phyloP scores from a whole-genome alignment of 2,113 vertebrate species.

The Orientallactaga bullata region DNA sequence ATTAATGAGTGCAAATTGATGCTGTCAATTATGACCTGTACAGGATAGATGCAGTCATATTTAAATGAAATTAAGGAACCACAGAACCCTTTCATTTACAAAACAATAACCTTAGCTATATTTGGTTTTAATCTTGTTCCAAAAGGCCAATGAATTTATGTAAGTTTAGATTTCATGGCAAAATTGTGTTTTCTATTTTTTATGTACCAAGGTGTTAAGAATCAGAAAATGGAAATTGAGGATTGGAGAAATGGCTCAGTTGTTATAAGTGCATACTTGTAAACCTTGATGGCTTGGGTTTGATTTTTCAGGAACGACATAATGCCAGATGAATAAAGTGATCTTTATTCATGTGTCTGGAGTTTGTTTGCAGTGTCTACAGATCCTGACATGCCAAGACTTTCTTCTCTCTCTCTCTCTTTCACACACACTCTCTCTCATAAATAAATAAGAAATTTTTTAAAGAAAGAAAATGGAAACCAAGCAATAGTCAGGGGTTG shows the following conservation, averaged over 20 bases:
- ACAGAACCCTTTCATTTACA: not conserved
- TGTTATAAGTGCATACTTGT: too few relatives aligned
- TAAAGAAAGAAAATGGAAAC: not conserved
- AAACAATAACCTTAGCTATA: not conserved
- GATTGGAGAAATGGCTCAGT: too few relatives aligned
- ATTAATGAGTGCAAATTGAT: not conserved
- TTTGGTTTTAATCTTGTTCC: not conserved
- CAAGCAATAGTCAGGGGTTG: too few relatives aligned
- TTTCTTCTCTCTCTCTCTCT: too few relatives aligned
- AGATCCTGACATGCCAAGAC: too few relatives aligned
- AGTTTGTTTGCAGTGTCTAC: too few relatives aligned
- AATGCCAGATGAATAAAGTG: too few relatives aligned
- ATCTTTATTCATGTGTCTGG: too few relatives aligned
- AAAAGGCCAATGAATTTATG: constrained; percentile 11
- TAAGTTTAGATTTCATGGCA: constrained; percentile 6
- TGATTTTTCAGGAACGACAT: too few relatives aligned
- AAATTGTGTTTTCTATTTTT: not conserved
- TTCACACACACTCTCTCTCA: too few relatives aligned
- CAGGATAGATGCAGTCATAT: not conserved
- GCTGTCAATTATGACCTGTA: not conserved
- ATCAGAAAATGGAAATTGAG: not conserved
- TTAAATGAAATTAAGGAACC: not conserved
- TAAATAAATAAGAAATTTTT: too few relatives aligned
- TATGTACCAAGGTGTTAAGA: not conserved
- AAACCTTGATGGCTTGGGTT: too few relatives aligned